Evolutionary conservation across 2,797 vertebrate species (phyloP), one percentile per base, ranked within the genome.

Genomic region (Mergus octosetaceus): DNA sequence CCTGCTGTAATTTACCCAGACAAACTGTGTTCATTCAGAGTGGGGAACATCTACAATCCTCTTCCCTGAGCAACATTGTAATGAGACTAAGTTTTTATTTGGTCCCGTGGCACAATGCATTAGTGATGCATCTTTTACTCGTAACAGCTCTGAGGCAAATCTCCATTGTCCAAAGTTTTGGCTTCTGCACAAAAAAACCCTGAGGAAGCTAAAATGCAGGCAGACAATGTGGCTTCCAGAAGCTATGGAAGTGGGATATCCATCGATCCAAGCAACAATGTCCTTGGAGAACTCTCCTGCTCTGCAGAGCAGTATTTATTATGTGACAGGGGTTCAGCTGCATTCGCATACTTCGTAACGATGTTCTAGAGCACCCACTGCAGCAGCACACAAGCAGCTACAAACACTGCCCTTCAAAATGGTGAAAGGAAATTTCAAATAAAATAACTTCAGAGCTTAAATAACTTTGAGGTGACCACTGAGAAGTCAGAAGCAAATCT

Each of bases 11-110:
- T 65, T 1, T 2, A 22, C 1, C 53, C 76, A 24, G 20, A 38
- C 1, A 28, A 27, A 8, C 45, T 3, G 0, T 2, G 15, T 4
- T 22, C 36, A 0, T 4, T 22, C 32, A 2, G 18, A 8, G 47
- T 0, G 6, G 38, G 47, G 17, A 58, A 43, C 77, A 11, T 12
- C 7, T 0, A 27, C 41, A 25, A 6, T 4, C 21, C 36, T 41
- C 51, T n/a, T 17, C 41, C 7, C 2, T 4, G 27, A 65, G 27
- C 51, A 36, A 7, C 45, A 3, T 8, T 5, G 70, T 20, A 5
- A 4, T 0, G 8, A 36, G 28, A 20, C 49, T 11, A 30, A 13
- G 45, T 14, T 54, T 38, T 10, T 69, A 11, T 6, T 30, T 13
- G 39, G 19, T 41, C 73, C 39, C 3, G n/a, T n/a, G 68, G 56